Percentiles rank a stretch among this genome's conserved stretches.
Conservation (phyloP, 2,113 vertebrate species). For the Synodontis membranacea region DNA sequence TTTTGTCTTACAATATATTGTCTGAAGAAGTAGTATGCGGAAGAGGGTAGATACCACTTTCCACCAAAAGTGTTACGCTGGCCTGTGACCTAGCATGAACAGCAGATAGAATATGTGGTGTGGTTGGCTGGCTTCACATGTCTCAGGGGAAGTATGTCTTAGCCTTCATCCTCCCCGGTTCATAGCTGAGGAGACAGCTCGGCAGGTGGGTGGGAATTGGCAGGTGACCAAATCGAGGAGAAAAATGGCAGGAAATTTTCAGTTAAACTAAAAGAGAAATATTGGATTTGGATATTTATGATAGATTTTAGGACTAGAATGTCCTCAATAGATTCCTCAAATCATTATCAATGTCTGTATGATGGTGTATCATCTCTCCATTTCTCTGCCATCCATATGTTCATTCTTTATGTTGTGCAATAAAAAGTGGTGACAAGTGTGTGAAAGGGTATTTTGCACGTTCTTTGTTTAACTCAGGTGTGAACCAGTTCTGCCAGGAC, state of each 20-base stretch:
- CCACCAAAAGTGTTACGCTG: background rate
- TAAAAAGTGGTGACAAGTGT: background rate
- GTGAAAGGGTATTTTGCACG: background rate
- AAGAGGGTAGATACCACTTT: background rate
- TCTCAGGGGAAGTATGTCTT: background rate
- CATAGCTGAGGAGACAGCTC: background rate
- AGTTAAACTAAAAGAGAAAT: background rate
- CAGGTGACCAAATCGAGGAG: background rate
- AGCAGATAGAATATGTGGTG: background rate
- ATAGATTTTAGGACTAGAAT: background rate
- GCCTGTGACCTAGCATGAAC: background rate
- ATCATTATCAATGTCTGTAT: background rate
- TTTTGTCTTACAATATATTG: background rate
- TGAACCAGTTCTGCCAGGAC: constrained; percentile 81
- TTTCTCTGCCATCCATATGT: background rate
- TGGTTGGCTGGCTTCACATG: background rate
- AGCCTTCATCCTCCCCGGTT: background rate
- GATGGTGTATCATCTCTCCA: background rate
- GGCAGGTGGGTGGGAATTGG: background rate
- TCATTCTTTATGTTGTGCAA: background rate
- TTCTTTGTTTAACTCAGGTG: constrained; percentile 62
- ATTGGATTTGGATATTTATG: background rate
- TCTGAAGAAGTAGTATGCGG: no score
- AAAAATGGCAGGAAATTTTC: background rate
- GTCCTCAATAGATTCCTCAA: background rate